Percentiles rank a stretch among this genome's conserved stretches.
Evolutionary conservation across 2,888 invertebrate genomes (phyloP).

Genomic region (Drosophila prostipennis): DNA sequence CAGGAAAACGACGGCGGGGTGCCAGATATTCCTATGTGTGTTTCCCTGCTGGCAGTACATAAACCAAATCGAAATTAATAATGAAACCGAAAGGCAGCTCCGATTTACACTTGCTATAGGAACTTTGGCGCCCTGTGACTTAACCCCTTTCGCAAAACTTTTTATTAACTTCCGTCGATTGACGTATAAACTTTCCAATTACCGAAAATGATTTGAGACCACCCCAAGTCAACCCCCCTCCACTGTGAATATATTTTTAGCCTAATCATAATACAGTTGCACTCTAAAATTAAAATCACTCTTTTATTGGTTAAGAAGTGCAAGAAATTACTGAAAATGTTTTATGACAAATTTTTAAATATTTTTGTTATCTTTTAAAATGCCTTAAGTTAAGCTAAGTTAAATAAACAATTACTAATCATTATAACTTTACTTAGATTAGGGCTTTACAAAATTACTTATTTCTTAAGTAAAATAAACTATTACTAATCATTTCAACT

Average conservation of each 20-base stretch:
- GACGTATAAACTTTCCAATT: conserved; percentile 26
- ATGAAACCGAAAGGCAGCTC: conserved; percentile 21
- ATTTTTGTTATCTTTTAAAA: no score
- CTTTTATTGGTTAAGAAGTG: background rate
- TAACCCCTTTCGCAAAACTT: conserved; percentile 15
- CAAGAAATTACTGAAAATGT: no score
- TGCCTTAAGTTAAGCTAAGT: no score
- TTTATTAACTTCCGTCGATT: conserved; percentile 31
- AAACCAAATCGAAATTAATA: conserved; percentile 27
- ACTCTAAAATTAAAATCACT: background rate
- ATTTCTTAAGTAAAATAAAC: no score
- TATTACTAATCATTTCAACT: no score
- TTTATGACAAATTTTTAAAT: no score
- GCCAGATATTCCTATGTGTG: conserved; percentile 40
- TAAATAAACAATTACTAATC: no score
- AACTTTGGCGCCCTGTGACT: conserved; percentile 5
- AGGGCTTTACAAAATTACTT: background rate
- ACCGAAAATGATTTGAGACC: conserved; percentile 9
- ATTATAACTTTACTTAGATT: no score
- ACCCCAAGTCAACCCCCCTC: background rate
- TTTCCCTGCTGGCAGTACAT: conserved; percentile 29
- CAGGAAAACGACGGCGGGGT: conserved; percentile 72
- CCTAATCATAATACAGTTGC: conserved; percentile 1
- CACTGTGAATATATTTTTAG: conserved; percentile 10
- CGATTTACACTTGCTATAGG: conserved; percentile 21